These are phyloP conservation scores for Pseudonaja textilis DNA, from an alignment of 2,113 vertebrate genomes.

Conservation along the genomic window DNA sequence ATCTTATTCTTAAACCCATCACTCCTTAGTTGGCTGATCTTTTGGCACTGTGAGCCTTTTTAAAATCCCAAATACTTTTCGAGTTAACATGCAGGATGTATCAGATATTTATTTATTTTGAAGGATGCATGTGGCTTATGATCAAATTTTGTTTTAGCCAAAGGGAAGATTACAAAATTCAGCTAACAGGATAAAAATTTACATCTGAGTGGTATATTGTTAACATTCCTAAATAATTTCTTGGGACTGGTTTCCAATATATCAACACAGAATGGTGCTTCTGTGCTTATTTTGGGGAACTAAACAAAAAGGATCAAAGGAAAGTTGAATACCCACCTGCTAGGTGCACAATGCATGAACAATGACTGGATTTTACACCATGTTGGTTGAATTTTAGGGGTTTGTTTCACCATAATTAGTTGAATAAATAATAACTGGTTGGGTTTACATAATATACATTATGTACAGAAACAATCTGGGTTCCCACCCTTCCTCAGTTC, in stretches of 20 bases:
- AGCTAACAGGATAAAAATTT: background rate
- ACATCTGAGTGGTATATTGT: background rate
- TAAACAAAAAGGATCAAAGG: background rate
- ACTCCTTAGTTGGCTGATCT: background rate
- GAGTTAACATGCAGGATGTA: background rate
- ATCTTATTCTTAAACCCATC: background rate
- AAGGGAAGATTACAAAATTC: background rate
- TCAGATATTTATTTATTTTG: background rate
- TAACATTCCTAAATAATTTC: background rate
- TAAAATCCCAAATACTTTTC: background rate
- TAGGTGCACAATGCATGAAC: background rate
- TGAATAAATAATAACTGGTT: background rate
- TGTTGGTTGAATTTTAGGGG: background rate
- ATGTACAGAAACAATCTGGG: background rate
- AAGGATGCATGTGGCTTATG: background rate
- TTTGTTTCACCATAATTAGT: background rate
- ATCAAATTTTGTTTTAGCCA: background rate
- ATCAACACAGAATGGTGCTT: background rate
- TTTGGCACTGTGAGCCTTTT: background rate
- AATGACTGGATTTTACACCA: background rate
- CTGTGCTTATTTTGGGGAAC: background rate
- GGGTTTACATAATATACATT: background rate
- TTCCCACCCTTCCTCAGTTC: background rate
- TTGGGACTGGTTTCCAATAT: background rate
- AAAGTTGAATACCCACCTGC: background rate